Base-by-base conservation (phyloP, 2,113 vertebrate species). In the Tragulus kanchil region DNA sequence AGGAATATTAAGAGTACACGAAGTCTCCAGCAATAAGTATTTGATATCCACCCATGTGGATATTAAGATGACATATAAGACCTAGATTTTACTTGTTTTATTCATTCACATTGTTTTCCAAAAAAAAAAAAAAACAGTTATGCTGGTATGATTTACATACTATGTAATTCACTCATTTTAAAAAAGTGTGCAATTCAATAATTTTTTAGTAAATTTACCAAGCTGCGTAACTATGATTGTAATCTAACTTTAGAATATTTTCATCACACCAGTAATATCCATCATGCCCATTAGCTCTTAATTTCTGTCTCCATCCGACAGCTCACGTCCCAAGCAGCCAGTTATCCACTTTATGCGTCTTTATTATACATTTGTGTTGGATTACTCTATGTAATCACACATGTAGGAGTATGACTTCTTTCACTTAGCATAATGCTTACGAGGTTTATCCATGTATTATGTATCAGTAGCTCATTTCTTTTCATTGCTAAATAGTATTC, bases 171-270 rank as follows among this genome's bases (percentile, higher is more conserved):
- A 64, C 8, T 14, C 54, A n/a, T 56, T 82, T 92, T 85, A 45
- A 36, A 36, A 36, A 36, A 62, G 25, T 45, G n/a, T 73, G 17
- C 31, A 73, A 36, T 61, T 85, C 42, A 73, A 69, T 59, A 26
- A 42, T 77, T 65, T 69, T 84, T 83, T 23, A 86, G 9, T 54
- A 54, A 31, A 54, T 78, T 52, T 16, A 52, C 48, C 50, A 16
- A 52, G 48, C 31, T 78, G 28, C 62, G 19, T 26, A 89, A 11
- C n/a, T 5, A 79, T 79, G 7, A 45, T 75, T 90, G 54, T 21
- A 81, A 56, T 52, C 31, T 21, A 64, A 45, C 65, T 59, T 96
- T 56, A 85, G n/a, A 91, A 95, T 21, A 62, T 64, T 88, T 87
- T 82, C 36, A 79, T 61, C 28, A 61, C 7, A 79, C n/a, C 17